Base-by-base conservation (phyloP, 1,140 invertebrate species). In the Eriosoma lanigerum region DNA sequence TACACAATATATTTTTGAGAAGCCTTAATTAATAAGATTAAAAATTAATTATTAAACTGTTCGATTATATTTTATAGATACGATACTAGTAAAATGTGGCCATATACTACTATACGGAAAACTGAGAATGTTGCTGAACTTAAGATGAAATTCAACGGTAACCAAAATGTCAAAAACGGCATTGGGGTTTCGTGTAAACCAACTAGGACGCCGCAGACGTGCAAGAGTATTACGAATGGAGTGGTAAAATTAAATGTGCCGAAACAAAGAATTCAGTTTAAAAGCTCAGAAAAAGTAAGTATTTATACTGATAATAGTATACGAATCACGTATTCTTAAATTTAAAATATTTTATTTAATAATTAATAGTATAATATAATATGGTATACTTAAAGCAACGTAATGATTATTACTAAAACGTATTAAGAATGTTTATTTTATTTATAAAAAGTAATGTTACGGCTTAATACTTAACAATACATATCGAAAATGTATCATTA, bases 151-250 rank as follows among this genome's bases (percentile, higher is more conserved):
- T 78, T 78, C 75, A 48, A 56, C 38, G 56, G 56, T 44, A 78
- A 78, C 21, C 75, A 78, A 78, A 78, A 78, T 78, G 75, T 78
- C 75, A 78, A 78, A 48, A 78, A 78, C 75, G 75, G 54, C 75
- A 60, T 78, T 78, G 75, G 75, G 75, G 75, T 78, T 78, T 38
- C 54, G 21, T 38, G 24, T 26, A 62, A 38, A 58, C 12, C 52
- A 56, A 76, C 73, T 10, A 76, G 38, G 75, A 60, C 58, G n/a
- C 75, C 75, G 75, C 56, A 24, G 56, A 78, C 38, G 75, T 6
- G 38, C 75, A 78, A 38, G 13, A 21, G 46, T 72, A 50, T 13
- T 3, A 12, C 1, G 26, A 32, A 62, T 6, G 58, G 26, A n/a
- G 29, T 32, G 26, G 38, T 19, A 13, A 68, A 5, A 46, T 26